These are phyloP conservation scores for Apogon hyalosoma DNA, from an alignment of 2,797 vertebrate genomes.

Conservation along the genomic window DNA sequence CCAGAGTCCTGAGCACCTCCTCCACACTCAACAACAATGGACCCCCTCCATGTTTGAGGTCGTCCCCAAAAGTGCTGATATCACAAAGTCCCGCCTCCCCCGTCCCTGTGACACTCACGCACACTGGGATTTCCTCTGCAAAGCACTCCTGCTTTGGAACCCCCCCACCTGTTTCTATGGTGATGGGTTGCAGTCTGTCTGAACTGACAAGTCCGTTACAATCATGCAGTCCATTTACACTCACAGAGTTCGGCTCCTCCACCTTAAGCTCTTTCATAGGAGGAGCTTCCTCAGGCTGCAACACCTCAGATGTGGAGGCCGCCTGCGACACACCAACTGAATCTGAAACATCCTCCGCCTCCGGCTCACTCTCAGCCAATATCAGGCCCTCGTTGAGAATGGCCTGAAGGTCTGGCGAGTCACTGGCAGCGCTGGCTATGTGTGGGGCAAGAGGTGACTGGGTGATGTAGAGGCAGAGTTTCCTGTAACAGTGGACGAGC, in stretches of 20 bases:
- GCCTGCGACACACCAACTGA: constrained; percentile 67
- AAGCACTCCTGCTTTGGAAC: constrained; percentile 89
- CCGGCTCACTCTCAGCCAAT: constrained; percentile 86
- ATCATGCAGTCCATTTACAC: constrained; percentile 91
- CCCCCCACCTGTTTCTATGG: constrained; percentile 72
- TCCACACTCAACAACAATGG: constrained; percentile 94
- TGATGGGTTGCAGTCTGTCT: constrained; percentile 82
- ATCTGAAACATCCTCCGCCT: constrained; percentile 48
- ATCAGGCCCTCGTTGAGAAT: constrained; percentile 93
- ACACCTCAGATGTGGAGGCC: constrained; percentile 82
- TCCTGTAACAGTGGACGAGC: constrained; percentile 97
- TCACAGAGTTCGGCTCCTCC: constrained; percentile 78
- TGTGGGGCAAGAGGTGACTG: constrained; percentile 93
- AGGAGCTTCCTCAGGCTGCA: constrained; percentile 71
- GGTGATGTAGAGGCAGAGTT: constrained; percentile 95
- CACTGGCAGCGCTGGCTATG: constrained; percentile 91
- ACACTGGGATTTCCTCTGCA: constrained; percentile 87
- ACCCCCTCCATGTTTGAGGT: constrained; percentile 91
- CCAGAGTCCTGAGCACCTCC: constrained; percentile 96
- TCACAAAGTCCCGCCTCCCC: constrained; percentile 87
- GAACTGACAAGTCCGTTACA: constrained; percentile 91
- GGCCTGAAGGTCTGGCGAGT: constrained; percentile 93
- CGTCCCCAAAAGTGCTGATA: constrained; percentile 89
- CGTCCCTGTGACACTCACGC: constrained; percentile 84
- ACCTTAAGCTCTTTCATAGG: constrained; percentile 78